Percentiles rank a stretch among this genome's conserved stretches.
Evolutionary conservation across 2,888 invertebrate genomes (phyloP).

Genomic region (Linnaemya vulpina): DNA sequence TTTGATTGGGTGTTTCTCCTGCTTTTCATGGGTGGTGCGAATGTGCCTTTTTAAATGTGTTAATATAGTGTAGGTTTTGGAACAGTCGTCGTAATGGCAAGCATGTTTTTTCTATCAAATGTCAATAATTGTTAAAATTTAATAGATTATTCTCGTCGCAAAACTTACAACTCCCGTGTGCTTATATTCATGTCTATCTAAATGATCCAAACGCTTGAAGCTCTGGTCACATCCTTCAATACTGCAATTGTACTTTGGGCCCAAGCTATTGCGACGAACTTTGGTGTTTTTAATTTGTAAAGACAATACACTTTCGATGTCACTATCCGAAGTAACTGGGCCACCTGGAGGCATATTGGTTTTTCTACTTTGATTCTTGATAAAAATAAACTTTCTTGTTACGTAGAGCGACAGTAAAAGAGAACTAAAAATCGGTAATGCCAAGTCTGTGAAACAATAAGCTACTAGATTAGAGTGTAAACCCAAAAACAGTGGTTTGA

Average conservation of each 20-base stretch:
- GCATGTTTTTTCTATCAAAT: constrained; percentile 84
- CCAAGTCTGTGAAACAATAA: background rate
- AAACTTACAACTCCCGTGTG: constrained; percentile 85
- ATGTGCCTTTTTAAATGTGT: constrained; percentile 86
- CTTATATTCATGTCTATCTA: constrained; percentile 84
- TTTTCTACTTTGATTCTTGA: background rate
- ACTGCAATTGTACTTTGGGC: constrained; percentile 83
- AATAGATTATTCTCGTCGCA: background rate
- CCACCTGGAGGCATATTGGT: constrained; percentile 76
- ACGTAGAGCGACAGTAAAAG: too few species aligned
- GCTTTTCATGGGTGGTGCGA: constrained; percentile 83
- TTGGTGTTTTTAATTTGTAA: constrained; percentile 72
- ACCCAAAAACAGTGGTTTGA: too few species aligned
- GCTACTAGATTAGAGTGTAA: too few species aligned
- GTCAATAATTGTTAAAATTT: constrained; percentile 62
- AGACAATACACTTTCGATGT: constrained; percentile 77
- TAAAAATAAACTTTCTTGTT: background rate
- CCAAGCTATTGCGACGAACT: constrained; percentile 73
- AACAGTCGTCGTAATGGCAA: constrained; percentile 85
- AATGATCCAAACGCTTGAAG: constrained; percentile 84
- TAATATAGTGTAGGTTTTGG: constrained; percentile 85
- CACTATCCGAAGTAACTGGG: constrained; percentile 79
- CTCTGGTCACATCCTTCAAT: constrained; percentile 83
- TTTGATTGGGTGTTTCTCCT: constrained; percentile 70
- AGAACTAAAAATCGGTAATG: constrained; percentile 26